These are phyloP conservation scores for Ooceraea biroi DNA, from an alignment of 1,140 invertebrate genomes.

Conservation along the genomic window DNA sequence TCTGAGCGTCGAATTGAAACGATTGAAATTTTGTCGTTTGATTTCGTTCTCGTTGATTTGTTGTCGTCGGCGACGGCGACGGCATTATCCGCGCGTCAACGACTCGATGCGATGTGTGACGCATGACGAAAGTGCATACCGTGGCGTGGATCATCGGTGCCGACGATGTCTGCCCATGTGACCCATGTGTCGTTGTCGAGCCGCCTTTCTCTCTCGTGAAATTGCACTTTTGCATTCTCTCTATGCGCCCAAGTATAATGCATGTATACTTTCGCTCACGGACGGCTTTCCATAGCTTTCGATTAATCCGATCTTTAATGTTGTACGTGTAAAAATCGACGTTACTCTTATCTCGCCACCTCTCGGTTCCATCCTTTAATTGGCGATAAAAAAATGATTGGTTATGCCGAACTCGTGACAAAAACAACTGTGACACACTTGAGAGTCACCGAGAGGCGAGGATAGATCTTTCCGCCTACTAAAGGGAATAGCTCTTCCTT, in stretches of 20 bases:
- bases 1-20: no score
- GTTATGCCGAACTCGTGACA: no score
- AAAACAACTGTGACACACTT: no score
- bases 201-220: conserved; percentile 24
- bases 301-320: neutral
- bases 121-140: neutral
- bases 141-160: no score
- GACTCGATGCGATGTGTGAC: neutral
- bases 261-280: conserved; percentile 11
- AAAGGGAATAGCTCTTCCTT: no score
- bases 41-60: neutral
- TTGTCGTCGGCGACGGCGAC: neutral
- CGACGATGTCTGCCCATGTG: neutral
- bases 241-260: neutral
- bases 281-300: conserved; percentile 5
- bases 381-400: no score
- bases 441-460: no score
- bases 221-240: neutral
- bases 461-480: no score
- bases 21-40: no score
- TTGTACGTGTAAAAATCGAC: neutral
- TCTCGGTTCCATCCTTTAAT: no score
- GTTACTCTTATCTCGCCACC: neutral
- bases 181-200: neutral
- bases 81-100: conserved; percentile 12